phyloP scores from a whole-genome alignment of 2,888 invertebrate species.

The Tethea ocularis region DNA sequence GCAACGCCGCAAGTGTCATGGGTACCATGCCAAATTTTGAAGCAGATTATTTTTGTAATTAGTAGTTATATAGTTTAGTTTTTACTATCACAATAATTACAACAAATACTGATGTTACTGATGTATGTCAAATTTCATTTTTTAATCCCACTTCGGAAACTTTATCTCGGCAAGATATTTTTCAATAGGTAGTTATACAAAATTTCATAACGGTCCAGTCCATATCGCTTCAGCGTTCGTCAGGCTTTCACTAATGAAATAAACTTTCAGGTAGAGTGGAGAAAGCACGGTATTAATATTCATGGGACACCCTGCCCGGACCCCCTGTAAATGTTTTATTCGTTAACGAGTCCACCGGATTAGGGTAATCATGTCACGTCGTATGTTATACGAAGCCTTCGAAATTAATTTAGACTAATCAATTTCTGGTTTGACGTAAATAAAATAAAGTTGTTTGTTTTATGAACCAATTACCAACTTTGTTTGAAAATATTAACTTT shows the following conservation, averaged over 20 bases:
- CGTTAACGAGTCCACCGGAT: slow-evolving; percentile 78
- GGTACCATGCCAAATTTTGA: too few species aligned
- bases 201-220: neutral
- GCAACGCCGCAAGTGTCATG: too few species aligned
- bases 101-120: too few species aligned
- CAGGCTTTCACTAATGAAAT: slow-evolving; percentile 72
- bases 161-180: too few species aligned
- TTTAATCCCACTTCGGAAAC: too few species aligned
- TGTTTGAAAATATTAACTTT: too few species aligned
- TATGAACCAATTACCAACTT: neutral
- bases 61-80: too few species aligned
- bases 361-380: slow-evolving; percentile 81
- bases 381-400: slow-evolving; percentile 63
- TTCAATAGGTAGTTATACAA: neutral
- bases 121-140: too few species aligned
- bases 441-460: slow-evolving; percentile 21
- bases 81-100: too few species aligned
- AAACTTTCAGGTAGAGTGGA: slow-evolving; percentile 73
- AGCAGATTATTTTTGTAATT: too few species aligned
- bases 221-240: slow-evolving; percentile 37
- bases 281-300: slow-evolving; percentile 78
- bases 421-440: slow-evolving; percentile 53
- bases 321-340: slow-evolving; percentile 81
- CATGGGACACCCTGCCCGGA: slow-evolving; percentile 60
- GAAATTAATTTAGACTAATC: slow-evolving; percentile 76